Base-by-base conservation (phyloP, 2,888 invertebrate species). In the Drosophila birchii region DNA sequence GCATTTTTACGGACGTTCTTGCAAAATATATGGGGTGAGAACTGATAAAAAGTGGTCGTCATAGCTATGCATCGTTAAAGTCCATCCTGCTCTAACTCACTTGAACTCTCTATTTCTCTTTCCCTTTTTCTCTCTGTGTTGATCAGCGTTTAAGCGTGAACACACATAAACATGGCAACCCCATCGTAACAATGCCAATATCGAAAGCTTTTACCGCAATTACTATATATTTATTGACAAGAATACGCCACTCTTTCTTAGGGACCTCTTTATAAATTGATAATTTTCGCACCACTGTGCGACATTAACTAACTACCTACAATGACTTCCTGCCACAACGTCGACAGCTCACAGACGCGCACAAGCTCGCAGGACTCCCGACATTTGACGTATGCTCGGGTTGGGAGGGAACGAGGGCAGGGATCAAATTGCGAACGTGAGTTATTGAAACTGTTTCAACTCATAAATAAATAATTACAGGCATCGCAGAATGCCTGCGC, bases 381-480 rank as follows among this genome's bases (percentile, higher is more conserved):
- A 78, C 83, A 71, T 78, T 82, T 85, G 85, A 86, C 75, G 73
- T 81, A 29, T 64, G 63, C 38, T 34, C 16, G 55, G 26, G 43
- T 29, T 8, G 54, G 32, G 11, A 36, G 49, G 41, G 51, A 56
- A 49, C 36, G 68, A 51, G 34, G 12, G 55, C 26, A 43, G 49
- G 47, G 60, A 51, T 54, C 43, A 70, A 57, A 71, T 60, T 59
- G 81, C 66, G 71, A 81, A 86, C 84, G 85, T 91, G 89, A 91
- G 90, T 91, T 91, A 91, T 91, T 90, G 90, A 88, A 92, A 89
- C 88, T 80, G 89, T 91, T 91, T 87, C 83, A 90, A 86, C 89
- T 91, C 90, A 91, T 92, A 92, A 92, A 92, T 92, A 92, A 92
- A 91, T 92, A 91, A 92, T 92, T 91, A 91, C 85, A 73, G 79